Evolutionary conservation across 2,888 invertebrate genomes (phyloP), one percentile per base, ranked within the genome.

Genomic region (Cancer borealis): DNA sequence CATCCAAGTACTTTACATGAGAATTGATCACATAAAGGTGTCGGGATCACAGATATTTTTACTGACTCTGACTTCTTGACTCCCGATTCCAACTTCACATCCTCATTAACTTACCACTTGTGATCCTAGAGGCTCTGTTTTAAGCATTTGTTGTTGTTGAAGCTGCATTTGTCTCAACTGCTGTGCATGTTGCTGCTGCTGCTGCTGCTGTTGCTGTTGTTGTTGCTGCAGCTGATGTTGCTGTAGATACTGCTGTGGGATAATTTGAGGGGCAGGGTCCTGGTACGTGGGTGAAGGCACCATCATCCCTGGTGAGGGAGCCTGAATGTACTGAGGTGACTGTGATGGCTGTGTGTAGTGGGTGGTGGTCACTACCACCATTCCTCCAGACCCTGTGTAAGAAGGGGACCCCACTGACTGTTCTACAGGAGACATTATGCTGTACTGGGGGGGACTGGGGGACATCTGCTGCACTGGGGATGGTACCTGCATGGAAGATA

Each of bases 221-320:
- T 93, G 95, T 17, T 95, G 95, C 14, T 88, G 88, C 17, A 92
- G 93, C n/a, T 95, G 93, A 30, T 93, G 95, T 14, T 79, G 95
- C 26, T 91, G 95, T 45, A 92, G 94, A 45, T 92, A 88, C 30
- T 93, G 88, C 21, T 93, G 93, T 88, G 90, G 90, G 30, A 93
- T 66, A 0, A 93, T 49, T 60, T 93, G 93, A 47, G 66, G 87
- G 39, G 79, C 47, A 46, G 30, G 54, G 8, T 95, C 93, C 26
- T 93, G 91, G 54, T 91, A 93, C 8, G 88, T 26, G 30, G 95
- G 94, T 17, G 95, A 95, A 39, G 95, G 95, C 30, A 94, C 95
- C 84, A 94, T 92, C 88, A 93, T 93, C 46, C 88, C 92, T n/a
- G 95, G 95, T 26, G 95, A 95, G n/a, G 95, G 93, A 46, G 93